phyloP scores from a whole-genome alignment of 2,888 invertebrate species.

The Onchidella celtica region DNA sequence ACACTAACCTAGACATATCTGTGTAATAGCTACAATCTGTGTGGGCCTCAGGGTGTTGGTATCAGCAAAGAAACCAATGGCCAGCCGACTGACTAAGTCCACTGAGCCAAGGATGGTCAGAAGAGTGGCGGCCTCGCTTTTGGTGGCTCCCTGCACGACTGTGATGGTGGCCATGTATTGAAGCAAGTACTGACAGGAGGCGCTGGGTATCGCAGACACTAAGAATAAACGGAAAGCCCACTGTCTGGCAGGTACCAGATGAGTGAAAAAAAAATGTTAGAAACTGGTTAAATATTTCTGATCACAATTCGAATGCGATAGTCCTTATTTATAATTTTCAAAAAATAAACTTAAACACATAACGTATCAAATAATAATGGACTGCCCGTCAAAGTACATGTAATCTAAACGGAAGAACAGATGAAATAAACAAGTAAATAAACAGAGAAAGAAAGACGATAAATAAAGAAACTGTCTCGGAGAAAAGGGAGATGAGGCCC shows the following conservation, averaged over 20 bases:
- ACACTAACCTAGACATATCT: conserved; percentile 36
- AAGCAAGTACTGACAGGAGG: conserved; percentile 14
- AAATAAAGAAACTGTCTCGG: no score
- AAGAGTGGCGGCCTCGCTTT: conserved; percentile 36
- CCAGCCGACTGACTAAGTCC: conserved; percentile 47
- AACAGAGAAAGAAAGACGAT: no score
- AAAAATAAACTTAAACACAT: no score
- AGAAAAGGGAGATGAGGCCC: no score
- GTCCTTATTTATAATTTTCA: no score
- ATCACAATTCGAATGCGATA: no score
- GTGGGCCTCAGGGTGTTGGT: conserved; percentile 37
- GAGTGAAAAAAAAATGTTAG: not conserved
- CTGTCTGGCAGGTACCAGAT: not conserved
- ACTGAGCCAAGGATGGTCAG: conserved; percentile 42
- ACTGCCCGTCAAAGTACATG: not conserved
- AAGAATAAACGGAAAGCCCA: conserved; percentile 32
- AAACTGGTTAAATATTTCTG: no score
- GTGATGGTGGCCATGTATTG: conserved; percentile 45
- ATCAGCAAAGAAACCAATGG: conserved; percentile 49
- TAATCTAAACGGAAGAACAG: no score
- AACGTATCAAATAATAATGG: not conserved
- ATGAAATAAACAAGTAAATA: no score
- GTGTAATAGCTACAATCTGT: conserved; percentile 44
- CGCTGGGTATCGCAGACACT: conserved; percentile 8
- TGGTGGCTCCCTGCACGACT: conserved; percentile 28